phyloP scores from a whole-genome alignment of 2,113 vertebrate species.

The Pleuronectes platessa region DNA sequence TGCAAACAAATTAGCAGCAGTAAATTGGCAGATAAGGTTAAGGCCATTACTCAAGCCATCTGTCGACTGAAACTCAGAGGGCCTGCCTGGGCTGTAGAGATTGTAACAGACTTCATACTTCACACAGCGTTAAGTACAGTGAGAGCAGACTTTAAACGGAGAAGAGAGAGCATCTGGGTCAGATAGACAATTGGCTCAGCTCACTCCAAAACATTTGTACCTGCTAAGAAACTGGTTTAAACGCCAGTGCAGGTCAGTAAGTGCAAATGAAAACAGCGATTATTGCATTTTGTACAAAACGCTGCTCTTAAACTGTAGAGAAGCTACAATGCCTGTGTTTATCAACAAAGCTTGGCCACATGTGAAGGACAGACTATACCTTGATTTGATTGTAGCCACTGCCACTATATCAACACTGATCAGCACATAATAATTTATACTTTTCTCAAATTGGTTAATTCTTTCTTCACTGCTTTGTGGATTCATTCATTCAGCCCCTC shows the following conservation, averaged over 20 bases:
- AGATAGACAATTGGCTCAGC: neutral
- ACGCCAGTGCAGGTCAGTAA: neutral
- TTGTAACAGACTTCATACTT: neutral
- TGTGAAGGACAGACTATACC: too few species aligned
- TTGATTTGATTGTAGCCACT: too few species aligned
- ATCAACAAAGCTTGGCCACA: too few species aligned
- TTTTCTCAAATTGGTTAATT: too few species aligned
- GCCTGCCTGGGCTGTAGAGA: neutral
- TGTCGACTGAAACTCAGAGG: neutral
- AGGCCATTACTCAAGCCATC: constrained; percentile 18
- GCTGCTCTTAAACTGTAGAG: neutral
- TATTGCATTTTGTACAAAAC: constrained; percentile 2
- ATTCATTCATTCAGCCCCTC: too few species aligned
- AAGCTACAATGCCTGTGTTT: too few species aligned
- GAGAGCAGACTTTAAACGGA: constrained; percentile 16
- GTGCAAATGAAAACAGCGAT: neutral
- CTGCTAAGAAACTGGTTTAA: constrained; percentile 6
- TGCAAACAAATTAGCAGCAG: constrained; percentile 46
- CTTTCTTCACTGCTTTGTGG: too few species aligned
- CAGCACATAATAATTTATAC: too few species aligned
- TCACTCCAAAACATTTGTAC: neutral
- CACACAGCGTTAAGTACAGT: neutral
- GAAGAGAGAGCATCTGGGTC: constrained; percentile 11
- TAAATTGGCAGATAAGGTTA: constrained; percentile 16
- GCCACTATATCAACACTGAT: too few species aligned